Evolutionary conservation across 2,113 vertebrate genomes (phyloP).

Genomic region (Erpornis zantholeuca): DNA sequence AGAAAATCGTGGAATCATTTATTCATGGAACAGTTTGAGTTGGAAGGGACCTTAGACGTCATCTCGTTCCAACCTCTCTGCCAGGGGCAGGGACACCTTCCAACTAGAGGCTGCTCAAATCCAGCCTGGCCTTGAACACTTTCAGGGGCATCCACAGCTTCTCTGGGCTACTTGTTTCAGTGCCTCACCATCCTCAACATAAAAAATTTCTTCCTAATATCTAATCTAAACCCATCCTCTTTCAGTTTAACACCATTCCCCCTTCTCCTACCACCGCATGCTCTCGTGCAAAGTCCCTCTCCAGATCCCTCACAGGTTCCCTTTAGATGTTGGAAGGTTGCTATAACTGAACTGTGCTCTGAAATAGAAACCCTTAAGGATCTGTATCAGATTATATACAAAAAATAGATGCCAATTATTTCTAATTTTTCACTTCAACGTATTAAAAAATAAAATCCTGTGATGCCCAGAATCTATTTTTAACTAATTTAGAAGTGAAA

Average conservation of each 20-base stretch:
- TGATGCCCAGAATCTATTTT: not conserved
- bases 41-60: not conserved
- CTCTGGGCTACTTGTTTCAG: not conserved
- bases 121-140: not conserved
- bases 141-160: not conserved
- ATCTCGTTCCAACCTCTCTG: not conserved
- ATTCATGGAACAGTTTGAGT: not conserved
- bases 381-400: not conserved
- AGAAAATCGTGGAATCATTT: accelerated
- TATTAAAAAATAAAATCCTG: not conserved
- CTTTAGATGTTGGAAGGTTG: not conserved
- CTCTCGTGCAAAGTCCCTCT: not conserved
- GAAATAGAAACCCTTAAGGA: not conserved
- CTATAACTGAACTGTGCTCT: not conserved
- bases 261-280: not conserved
- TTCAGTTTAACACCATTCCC: not conserved
- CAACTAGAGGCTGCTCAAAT: not conserved
- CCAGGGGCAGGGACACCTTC: not conserved
- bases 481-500: not conserved
- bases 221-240: not conserved
- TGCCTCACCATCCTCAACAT: not conserved
- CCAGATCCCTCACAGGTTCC: not conserved
- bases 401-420: not conserved
- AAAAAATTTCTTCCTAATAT: not conserved
- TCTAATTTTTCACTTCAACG: not conserved